Percentiles rank a stretch among this genome's conserved stretches.
Evolutionary conservation across 2,797 vertebrate species (phyloP).

Genomic region (Pteronotus mesoamericanus): DNA sequence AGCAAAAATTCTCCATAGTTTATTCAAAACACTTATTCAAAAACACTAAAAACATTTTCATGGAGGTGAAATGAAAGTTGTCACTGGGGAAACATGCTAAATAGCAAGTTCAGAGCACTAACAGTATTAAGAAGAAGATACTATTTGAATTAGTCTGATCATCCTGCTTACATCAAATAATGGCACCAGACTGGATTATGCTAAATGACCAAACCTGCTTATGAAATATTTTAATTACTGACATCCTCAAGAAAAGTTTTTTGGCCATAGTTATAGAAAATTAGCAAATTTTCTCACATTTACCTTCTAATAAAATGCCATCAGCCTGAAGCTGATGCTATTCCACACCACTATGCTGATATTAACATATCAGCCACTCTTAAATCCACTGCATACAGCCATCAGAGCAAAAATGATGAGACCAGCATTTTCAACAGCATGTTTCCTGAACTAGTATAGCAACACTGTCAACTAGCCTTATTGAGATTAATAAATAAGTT

Average conservation of each 20-base stretch:
- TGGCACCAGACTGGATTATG: background rate
- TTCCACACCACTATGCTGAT: background rate
- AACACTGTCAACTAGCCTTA: background rate
- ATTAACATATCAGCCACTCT: background rate
- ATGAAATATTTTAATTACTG: background rate
- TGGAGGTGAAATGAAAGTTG: background rate
- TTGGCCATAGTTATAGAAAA: background rate
- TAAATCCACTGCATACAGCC: background rate
- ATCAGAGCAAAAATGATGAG: background rate
- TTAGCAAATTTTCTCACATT: background rate
- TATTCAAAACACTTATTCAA: background rate
- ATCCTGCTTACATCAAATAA: background rate
- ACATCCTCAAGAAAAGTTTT: background rate
- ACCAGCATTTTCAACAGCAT: background rate
- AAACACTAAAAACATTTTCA: background rate
- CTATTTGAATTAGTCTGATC: background rate
- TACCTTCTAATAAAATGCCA: background rate
- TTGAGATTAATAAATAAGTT: background rate
- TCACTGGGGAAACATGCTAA: background rate
- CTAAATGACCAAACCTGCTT: background rate
- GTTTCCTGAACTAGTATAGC: background rate
- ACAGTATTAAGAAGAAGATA: background rate
- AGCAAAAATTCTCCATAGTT: background rate
- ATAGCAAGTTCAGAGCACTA: background rate
- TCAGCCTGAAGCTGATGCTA: background rate